phyloP scores from a whole-genome alignment of 2,888 invertebrate genomes.

The Apamea crenata region DNA sequence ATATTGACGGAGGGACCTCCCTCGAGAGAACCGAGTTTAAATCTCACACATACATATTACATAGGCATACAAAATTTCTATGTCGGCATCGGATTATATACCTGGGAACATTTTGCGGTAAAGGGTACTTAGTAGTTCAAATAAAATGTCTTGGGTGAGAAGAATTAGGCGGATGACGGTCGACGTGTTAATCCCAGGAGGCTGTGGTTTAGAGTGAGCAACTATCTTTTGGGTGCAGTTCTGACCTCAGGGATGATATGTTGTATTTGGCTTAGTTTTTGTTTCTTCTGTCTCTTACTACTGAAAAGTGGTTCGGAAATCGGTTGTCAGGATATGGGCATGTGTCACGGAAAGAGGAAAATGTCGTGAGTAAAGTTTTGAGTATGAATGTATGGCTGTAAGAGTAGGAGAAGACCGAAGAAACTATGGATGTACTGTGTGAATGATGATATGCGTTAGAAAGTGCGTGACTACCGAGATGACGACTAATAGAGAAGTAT shows the following conservation, averaged over 20 bases:
- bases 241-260: background rate
- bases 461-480: too few relatives aligned
- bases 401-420: too few relatives aligned
- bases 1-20: slow-evolving; percentile 73
- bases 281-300: background rate
- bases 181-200: slow-evolving; percentile 52
- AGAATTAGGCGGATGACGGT: slow-evolving; percentile 43
- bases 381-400: too few relatives aligned
- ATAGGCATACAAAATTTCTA: slow-evolving; percentile 67
- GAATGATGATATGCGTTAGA: too few relatives aligned
- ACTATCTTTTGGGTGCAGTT: slow-evolving; percentile 43
- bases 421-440: too few relatives aligned
- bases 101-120: slow-evolving; percentile 58
- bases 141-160: slow-evolving; percentile 55
- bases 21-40: slow-evolving; percentile 69
- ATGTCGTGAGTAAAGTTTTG: too few relatives aligned
- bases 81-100: slow-evolving; percentile 68
- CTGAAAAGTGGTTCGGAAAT: too few relatives aligned
- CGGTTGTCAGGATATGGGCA: too few relatives aligned
- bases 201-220: slow-evolving; percentile 20
- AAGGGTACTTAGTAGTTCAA: slow-evolving; percentile 54
- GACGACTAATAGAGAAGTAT: too few relatives aligned
- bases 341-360: too few relatives aligned
- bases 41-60: slow-evolving; percentile 56
- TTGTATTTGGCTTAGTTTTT: background rate